phyloP scores from a whole-genome alignment of 2,113 vertebrate species.

The Burhinus oedicnemus region DNA sequence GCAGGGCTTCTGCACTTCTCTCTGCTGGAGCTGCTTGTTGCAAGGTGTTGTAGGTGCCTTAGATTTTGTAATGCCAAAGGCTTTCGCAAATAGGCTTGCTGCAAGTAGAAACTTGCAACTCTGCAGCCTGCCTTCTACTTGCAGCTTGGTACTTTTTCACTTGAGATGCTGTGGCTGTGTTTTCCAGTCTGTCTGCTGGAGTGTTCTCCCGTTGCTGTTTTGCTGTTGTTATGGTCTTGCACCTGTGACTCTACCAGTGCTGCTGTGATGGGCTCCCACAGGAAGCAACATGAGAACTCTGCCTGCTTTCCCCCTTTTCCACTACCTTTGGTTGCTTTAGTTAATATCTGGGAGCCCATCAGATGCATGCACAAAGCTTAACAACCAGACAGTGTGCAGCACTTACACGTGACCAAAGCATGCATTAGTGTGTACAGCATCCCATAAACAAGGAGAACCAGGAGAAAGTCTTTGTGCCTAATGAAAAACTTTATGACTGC shows the following conservation, averaged over 20 bases:
- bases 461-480: not conserved
- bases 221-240: not conserved
- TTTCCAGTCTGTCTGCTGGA: not conserved
- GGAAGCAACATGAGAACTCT: not conserved
- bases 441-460: not conserved
- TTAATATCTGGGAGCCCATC: not conserved
- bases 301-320: not conserved
- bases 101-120: not conserved
- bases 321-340: not conserved
- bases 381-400: not conserved
- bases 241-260: not conserved
- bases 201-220: not conserved
- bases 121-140: not conserved
- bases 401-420: not conserved
- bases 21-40: not conserved
- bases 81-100: not conserved
- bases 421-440: not conserved
- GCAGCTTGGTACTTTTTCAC: not conserved
- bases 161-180: not conserved
- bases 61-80: not conserved
- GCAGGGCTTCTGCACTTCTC: not conserved
- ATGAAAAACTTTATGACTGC: not conserved
- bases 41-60: not conserved
- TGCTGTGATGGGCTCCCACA: rapidly evolving
- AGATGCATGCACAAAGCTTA: not conserved